Evolutionary conservation across 2,888 invertebrate species (phyloP).

Genomic region (Bimastos eiseni): DNA sequence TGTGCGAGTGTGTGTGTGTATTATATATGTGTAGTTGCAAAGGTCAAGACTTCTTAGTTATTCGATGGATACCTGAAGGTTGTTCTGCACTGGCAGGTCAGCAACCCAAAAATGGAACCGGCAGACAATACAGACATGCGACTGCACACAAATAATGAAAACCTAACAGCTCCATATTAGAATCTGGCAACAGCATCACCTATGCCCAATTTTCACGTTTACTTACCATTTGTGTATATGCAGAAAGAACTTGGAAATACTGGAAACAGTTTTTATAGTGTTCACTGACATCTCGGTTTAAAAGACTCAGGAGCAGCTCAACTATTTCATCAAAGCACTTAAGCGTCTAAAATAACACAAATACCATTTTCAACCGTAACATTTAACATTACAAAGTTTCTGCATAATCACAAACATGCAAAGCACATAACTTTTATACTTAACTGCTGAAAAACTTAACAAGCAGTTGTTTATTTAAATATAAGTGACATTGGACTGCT

Average conservation of each 20-base stretch:
- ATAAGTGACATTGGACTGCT: neutral
- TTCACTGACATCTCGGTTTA: constrained; percentile 63
- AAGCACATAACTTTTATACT: neutral
- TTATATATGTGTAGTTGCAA: too few species aligned
- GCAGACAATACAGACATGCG: neutral
- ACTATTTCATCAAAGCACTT: constrained; percentile 56
- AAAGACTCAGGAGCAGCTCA: constrained; percentile 56
- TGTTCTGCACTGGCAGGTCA: neutral
- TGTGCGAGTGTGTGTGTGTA: too few species aligned
- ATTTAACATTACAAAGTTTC: neutral
- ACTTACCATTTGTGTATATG: constrained; percentile 61
- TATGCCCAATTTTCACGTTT: neutral
- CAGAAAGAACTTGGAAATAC: constrained; percentile 62
- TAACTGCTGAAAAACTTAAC: neutral
- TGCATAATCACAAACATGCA: neutral
- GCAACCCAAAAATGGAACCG: neutral
- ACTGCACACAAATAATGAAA: neutral
- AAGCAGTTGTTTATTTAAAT: neutral
- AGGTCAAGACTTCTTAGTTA: too few species aligned
- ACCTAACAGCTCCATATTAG: neutral
- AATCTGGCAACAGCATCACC: neutral
- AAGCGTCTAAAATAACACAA: constrained; percentile 50
- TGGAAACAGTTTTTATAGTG: constrained; percentile 62
- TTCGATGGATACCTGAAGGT: too few species aligned
- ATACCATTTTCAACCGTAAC: constrained; percentile 3